Conservation (phyloP, 2,888 invertebrate genomes). For the Himalopsyche kuldschensis region DNA sequence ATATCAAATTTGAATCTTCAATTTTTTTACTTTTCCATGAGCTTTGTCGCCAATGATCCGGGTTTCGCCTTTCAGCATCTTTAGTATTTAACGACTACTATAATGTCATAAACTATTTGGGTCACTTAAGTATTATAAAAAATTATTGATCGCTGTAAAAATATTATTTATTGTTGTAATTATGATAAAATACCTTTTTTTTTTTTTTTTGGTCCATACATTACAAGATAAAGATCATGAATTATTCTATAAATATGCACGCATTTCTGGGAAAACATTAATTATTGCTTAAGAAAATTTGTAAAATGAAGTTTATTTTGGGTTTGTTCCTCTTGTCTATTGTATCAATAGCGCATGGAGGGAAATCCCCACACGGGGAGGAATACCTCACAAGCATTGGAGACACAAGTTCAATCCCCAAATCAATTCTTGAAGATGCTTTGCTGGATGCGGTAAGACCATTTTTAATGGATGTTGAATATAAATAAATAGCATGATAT, state of each 20-base stretch:
- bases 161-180: too few relatives aligned
- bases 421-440: conserved; percentile 28
- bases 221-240: background rate
- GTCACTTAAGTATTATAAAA: too few relatives aligned
- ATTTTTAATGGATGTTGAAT: background rate
- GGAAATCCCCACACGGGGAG: conserved; percentile 20
- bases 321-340: background rate
- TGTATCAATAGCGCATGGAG: conserved; percentile 2
- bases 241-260: background rate
- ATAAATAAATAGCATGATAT: background rate
- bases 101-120: too few relatives aligned
- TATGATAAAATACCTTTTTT: too few relatives aligned
- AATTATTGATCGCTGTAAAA: too few relatives aligned
- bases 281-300: background rate
- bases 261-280: background rate
- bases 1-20: too few relatives aligned
- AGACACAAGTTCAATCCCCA: background rate
- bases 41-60: too few relatives aligned
- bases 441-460: conserved; percentile 29
- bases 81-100: too few relatives aligned
- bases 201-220: background rate
- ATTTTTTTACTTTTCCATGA: too few relatives aligned
- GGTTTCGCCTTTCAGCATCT: too few relatives aligned
- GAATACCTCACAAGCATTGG: background rate
- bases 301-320: background rate